Conservation (phyloP, 2,888 invertebrate species). For the Tachina fera region DNA sequence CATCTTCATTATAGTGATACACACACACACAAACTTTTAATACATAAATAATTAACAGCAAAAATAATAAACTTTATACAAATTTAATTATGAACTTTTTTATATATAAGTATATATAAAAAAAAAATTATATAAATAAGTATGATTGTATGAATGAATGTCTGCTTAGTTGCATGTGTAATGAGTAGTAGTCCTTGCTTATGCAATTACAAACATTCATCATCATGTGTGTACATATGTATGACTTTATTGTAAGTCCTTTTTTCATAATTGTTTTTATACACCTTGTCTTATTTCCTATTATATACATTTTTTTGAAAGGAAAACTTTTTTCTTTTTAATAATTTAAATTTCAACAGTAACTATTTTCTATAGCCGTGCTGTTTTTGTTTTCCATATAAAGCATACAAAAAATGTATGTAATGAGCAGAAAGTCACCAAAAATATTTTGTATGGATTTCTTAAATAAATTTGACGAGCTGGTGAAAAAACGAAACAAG, state of each 20-base stretch:
- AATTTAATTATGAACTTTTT: constrained; percentile 42
- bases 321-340: constrained; percentile 7
- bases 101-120: neutral
- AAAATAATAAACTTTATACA: constrained; percentile 45
- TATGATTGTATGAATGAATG: constrained; percentile 7
- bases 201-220: neutral
- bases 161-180: constrained; percentile 38
- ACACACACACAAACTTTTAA: constrained; percentile 4
- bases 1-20: constrained; percentile 32
- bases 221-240: neutral
- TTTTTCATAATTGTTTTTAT: neutral
- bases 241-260: neutral
- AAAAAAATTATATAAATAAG: neutral
- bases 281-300: constrained; percentile 9
- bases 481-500: neutral
- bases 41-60: constrained; percentile 49
- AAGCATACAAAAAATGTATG: constrained; percentile 4
- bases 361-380: constrained; percentile 21
- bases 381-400: constrained; percentile 12
- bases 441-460: constrained; percentile 22
- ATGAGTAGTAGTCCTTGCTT: constrained; percentile 54
- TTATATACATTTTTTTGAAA: neutral
- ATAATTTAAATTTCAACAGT: constrained; percentile 38
- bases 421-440: constrained; percentile 60
- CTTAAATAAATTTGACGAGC: constrained; percentile 31